A percentile compares a stretch with the other conserved stretches of the same genome.
Evolutionary conservation across 2,888 invertebrate genomes (phyloP).

Genomic region (Plagiodera versicolora): DNA sequence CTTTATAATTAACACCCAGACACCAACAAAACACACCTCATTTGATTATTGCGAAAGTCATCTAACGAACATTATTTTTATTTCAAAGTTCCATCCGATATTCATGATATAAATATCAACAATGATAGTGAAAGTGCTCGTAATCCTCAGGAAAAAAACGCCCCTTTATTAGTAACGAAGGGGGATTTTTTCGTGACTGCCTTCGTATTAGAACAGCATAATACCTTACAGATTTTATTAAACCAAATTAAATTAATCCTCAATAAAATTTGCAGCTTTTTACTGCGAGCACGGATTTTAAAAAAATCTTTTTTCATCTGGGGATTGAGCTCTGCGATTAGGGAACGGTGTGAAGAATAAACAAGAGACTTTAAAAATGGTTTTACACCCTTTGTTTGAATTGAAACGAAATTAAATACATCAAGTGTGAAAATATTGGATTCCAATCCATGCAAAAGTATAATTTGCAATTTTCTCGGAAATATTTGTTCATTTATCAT

Average conservation of each 20-base stretch:
- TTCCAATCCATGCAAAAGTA: conserved; percentile 33
- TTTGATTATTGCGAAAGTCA: conserved; percentile 23
- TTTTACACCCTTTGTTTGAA: conserved; percentile 43
- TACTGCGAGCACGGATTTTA: conserved; percentile 20
- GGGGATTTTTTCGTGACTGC: conserved; percentile 27
- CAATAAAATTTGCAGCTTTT: conserved; percentile 28
- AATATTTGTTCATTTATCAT: conserved; percentile 13
- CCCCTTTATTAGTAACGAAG: conserved; percentile 29
- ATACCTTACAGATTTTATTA: conserved; percentile 29
- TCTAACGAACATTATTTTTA: conserved; percentile 17
- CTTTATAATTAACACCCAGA: conserved; percentile 30
- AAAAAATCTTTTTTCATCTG: conserved; percentile 30
- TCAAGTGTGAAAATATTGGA: conserved; percentile 44
- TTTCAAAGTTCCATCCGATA: conserved; percentile 23
- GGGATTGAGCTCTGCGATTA: conserved; percentile 24
- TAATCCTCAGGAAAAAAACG: conserved; percentile 31
- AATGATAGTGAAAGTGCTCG: conserved; percentile 33
- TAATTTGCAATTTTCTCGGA: conserved; percentile 18
- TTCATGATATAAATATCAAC: conserved; percentile 28
- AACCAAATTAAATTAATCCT: conserved; percentile 32
- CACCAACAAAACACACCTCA: conserved; percentile 20
- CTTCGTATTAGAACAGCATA: conserved; percentile 26
- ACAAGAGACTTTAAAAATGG: conserved; percentile 33
- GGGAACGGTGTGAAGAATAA: conserved; percentile 30
- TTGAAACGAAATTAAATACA: conserved; percentile 46